Percentiles rank a stretch among this genome's conserved stretches.
Conservation (phyloP, 2,797 vertebrate species). For the Austrolebias charrua region DNA sequence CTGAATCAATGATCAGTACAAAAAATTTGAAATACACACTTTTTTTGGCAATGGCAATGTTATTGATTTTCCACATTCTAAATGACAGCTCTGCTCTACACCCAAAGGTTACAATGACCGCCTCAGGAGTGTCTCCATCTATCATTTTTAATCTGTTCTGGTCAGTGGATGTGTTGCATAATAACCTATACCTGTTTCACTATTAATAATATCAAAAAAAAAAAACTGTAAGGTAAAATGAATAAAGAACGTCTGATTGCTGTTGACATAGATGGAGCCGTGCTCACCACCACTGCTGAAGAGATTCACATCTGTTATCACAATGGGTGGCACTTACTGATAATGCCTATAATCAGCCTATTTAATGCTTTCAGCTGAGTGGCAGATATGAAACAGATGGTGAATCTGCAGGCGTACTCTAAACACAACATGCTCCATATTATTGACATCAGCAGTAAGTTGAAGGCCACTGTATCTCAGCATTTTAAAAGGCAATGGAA, state of each 20-base stretch:
- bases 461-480: constrained; percentile 36
- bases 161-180: constrained; percentile 8
- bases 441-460: constrained; percentile 54
- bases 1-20: constrained; percentile 52
- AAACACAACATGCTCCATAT: constrained; percentile 55
- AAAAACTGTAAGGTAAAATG: constrained; percentile 23
- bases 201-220: constrained; percentile 18
- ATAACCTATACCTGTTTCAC: constrained; percentile 4
- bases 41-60: constrained; percentile 32
- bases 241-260: constrained; percentile 37
- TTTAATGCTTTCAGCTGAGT: constrained; percentile 74
- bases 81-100: constrained; percentile 26
- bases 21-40: constrained; percentile 21
- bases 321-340: constrained; percentile 75
- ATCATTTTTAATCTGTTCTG: constrained; percentile 31
- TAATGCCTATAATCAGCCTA: constrained; percentile 77
- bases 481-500: constrained; percentile 21
- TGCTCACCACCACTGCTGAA: constrained; percentile 38
- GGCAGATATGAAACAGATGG: constrained; percentile 76
- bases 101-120: constrained; percentile 22
- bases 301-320: constrained; percentile 74
- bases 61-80: constrained; percentile 46
- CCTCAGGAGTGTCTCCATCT: constrained; percentile 31
- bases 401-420: constrained; percentile 50
- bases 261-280: constrained; percentile 15